Evolutionary conservation across 2,888 invertebrate species (phyloP).

Genomic region (Acleris cristana): DNA sequence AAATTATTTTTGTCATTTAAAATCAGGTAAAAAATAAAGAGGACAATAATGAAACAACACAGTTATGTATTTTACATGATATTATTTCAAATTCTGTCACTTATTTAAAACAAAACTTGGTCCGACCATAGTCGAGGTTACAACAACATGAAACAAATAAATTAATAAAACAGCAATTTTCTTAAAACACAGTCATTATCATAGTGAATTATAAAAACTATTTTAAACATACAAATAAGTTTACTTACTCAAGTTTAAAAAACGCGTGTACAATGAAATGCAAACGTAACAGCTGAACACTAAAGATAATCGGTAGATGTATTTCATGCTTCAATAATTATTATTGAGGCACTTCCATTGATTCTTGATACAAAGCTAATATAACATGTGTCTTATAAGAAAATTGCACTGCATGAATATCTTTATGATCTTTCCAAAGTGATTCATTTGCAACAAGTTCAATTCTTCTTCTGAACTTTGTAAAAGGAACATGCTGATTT

Average conservation of each 20-base stretch:
- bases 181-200: slow-evolving; percentile 47
- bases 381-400: slow-evolving; percentile 36
- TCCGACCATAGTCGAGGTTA: slow-evolving; percentile 71
- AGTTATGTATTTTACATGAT: slow-evolving; percentile 73
- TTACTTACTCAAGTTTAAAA: slow-evolving; percentile 23
- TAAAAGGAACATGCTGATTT: neutral
- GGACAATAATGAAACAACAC: slow-evolving; percentile 52
- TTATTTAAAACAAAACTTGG: slow-evolving; percentile 73
- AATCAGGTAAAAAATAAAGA: neutral
- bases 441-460: neutral
- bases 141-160: slow-evolving; percentile 64
- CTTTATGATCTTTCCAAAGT: slow-evolving; percentile 1
- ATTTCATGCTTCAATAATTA: slow-evolving; percentile 25
- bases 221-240: slow-evolving; percentile 30
- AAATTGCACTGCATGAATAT: slow-evolving; percentile 32
- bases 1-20: too few relatives aligned
- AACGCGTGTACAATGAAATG: slow-evolving; percentile 29
- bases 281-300: slow-evolving; percentile 21
- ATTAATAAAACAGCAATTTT: slow-evolving; percentile 45
- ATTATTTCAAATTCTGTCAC: slow-evolving; percentile 75
- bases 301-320: slow-evolving; percentile 20
- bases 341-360: slow-evolving; percentile 35
- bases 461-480: neutral
- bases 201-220: slow-evolving; percentile 28
- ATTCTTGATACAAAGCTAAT: slow-evolving; percentile 34